Evolutionary conservation across 2,113 vertebrate genomes (phyloP), one percentile per base, ranked within the genome.

Genomic region (Emberiza fucata): DNA sequence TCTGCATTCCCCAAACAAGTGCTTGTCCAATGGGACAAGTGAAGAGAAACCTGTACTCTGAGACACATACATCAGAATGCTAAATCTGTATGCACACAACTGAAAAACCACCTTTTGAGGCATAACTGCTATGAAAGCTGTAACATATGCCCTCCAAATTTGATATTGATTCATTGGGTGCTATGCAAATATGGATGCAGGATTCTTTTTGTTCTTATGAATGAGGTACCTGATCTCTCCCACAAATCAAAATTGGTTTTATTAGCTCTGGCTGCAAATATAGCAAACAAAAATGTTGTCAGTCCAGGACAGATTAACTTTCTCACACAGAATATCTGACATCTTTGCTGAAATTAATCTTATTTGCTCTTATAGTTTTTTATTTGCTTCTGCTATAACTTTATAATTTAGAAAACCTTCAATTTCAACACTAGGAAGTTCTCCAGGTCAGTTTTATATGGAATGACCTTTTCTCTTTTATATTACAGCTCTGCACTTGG

Each of bases 251-350:
- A 96, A 91, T 79, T 94, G 11, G 50, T 96, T 97, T 95, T 92
- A 89, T 95, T 94, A 95, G 14, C 28, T 90, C 51, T 94, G 76
- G 94, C 81, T 93, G 11, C 84, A 97, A 96, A 94, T 94, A 61
- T 50, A 63, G 24, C 71, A 89, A 95, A 92, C 53, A 81, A 91
- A 96, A 92, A 29, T 88, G 31, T 78, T 92, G 81, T 91, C 51
- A 82, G 37, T 88, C 14, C 48, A 85, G 39, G 42, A 75, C 50
- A 95, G 65, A 95, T 97, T 86, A 94, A 20, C 28, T 92, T 76
- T 87, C 91, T 93, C 39, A 42, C 50, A 76, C 9, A 92, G 53
- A 96, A 77, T 86, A 56, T 69, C 51, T 97, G 81, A 70, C 53
- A 92, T 70, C 6, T 71, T 94, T 90, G 28, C 33, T 81, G 61